phyloP scores from a whole-genome alignment of 2,888 invertebrate species.

The Euproctis similis region DNA sequence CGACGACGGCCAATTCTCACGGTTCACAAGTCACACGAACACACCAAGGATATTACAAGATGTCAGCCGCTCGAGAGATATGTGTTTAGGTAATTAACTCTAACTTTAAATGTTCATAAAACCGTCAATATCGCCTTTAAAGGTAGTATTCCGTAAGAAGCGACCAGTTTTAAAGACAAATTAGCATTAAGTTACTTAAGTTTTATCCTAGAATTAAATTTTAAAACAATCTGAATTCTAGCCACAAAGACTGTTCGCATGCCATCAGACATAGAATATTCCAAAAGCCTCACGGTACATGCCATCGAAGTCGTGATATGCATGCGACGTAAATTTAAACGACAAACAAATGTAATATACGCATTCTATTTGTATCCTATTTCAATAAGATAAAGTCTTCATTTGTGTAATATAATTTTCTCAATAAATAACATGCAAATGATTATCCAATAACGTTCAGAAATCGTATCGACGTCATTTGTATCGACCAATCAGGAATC shows the following conservation, averaged over 20 bases:
- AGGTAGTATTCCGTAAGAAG: too few species aligned
- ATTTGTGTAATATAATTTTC: conserved; percentile 7
- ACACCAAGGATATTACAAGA: too few species aligned
- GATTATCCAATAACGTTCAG: conserved; percentile 30
- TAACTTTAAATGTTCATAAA: too few species aligned
- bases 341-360: conserved; percentile 29
- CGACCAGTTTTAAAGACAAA: too few species aligned
- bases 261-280: conserved; percentile 47
- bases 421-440: conserved; percentile 14
- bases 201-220: conserved; percentile 48
- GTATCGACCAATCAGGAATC: conserved; percentile 32
- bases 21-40: too few species aligned
- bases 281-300: conserved; percentile 46
- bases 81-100: too few species aligned
- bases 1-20: too few species aligned
- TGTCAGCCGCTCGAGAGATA: too few species aligned
- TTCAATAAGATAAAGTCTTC: conserved; percentile 22
- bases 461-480: conserved; percentile 23
- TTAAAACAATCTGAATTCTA: conserved; percentile 53
- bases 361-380: conserved; percentile 26
- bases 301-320: conserved; percentile 49
- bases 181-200: too few species aligned
- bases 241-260: conserved; percentile 39
- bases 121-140: too few species aligned
- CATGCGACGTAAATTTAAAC: conserved; percentile 41